These are phyloP conservation scores for Panopea generosa DNA, from an alignment of 2,888 invertebrate species.

Conservation along the genomic window DNA sequence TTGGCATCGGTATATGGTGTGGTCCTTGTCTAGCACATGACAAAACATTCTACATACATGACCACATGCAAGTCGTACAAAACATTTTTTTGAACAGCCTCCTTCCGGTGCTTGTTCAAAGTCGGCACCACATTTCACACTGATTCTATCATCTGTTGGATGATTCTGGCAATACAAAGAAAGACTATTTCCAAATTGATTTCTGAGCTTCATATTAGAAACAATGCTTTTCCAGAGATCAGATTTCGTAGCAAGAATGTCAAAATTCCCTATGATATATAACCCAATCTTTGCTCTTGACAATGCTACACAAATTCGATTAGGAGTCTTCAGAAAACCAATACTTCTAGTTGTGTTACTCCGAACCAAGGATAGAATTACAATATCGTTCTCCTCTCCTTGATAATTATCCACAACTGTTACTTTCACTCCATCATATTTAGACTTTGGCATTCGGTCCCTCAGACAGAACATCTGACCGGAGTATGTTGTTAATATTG, in stretches of 20 bases:
- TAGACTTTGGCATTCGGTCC: constrained; percentile 73
- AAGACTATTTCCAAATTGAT: constrained; percentile 40
- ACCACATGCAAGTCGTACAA: constrained; percentile 87
- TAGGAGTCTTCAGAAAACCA: constrained; percentile 80
- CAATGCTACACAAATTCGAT: constrained; percentile 83
- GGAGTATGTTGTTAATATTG: constrained; percentile 81
- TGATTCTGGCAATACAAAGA: constrained; percentile 73
- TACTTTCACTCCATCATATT: constrained; percentile 67
- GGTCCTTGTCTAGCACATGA: constrained; percentile 88
- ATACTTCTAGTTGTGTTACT: constrained; percentile 76
- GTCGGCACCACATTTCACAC: constrained; percentile 35
- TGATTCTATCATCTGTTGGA: constrained; percentile 32
- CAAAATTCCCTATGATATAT: constrained; percentile 80
- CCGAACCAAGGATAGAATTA: constrained; percentile 82
- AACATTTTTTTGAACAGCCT: constrained; percentile 89
- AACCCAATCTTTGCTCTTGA: constrained; percentile 83
- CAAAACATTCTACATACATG: constrained; percentile 89
- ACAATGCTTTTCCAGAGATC: constrained; percentile 56
- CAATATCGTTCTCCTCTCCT: constrained; percentile 84
- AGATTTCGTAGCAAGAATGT: constrained; percentile 34
- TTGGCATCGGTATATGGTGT: constrained; percentile 84
- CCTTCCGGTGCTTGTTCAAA: constrained; percentile 79
- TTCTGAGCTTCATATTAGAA: constrained; percentile 25
- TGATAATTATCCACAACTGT: constrained; percentile 81
- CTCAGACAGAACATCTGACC: constrained; percentile 71